Conservation (phyloP, 2,888 invertebrate genomes). For the Drosophila bunnanda region DNA sequence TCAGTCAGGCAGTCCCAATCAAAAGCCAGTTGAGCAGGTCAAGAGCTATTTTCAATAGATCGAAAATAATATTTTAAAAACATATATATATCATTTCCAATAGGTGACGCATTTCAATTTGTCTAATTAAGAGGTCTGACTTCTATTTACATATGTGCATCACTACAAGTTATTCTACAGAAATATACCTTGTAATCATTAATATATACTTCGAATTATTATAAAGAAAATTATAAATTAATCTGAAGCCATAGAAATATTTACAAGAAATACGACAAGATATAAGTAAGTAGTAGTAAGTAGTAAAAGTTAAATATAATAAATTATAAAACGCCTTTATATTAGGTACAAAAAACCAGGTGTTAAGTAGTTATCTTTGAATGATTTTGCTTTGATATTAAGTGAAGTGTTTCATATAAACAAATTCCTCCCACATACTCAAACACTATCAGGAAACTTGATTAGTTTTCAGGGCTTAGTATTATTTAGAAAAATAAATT, state of each 20-base stretch:
- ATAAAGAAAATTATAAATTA: background rate
- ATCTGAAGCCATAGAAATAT: background rate
- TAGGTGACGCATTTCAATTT: background rate
- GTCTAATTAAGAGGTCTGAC: background rate
- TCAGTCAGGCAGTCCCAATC: background rate
- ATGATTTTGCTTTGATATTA: background rate
- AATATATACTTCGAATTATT: background rate
- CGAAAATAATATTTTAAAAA: background rate
- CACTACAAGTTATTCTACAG: background rate
- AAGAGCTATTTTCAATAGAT: background rate
- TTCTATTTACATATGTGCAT: background rate
- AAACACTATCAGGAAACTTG: no score
- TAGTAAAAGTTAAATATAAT: no score
- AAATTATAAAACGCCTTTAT: background rate
- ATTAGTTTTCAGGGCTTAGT: background rate
- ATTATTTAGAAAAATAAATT: conserved; percentile 2
- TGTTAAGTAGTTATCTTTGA: background rate
- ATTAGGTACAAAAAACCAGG: background rate
- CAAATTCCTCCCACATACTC: no score
- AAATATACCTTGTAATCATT: background rate
- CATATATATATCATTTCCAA: background rate
- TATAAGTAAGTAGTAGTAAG: background rate
- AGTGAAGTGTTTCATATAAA: fast-evolving
- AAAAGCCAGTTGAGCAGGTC: conserved; percentile 11
- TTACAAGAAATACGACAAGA: background rate